Evolutionary conservation across 2,888 invertebrate species (phyloP), one percentile per base, ranked within the genome.

Genomic region (Sepiola atlantica): DNA sequence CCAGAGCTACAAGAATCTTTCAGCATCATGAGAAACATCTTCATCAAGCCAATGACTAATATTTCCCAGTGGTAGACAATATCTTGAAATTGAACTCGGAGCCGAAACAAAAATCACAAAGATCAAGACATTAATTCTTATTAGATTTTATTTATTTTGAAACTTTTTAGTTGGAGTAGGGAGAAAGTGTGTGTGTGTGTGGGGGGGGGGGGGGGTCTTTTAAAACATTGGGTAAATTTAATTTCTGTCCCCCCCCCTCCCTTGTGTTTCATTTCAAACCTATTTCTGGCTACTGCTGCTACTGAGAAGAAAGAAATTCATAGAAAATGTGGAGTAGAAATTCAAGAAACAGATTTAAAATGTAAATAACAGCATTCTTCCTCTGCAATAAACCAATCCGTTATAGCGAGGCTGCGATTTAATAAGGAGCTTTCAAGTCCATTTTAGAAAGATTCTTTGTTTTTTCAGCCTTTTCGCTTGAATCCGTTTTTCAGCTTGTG

Each of bases 81-180:
- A 77, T 77, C 77, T 77, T 77, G 77, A 77, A 77, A 77, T 77
- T 77, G 77, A 77, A 77, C n/a, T 77, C 3, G 32, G 16, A 77
- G 16, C n/a, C n/a, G 32, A 77, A 77, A 77, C 18, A 77, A 77
- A 45, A 77, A 77, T 77, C 77, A 77, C 20, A 61, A 77, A 77
- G n/a, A 77, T 77, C 77, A 77, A 77, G 32, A 77, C 77, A 77
- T 77, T 77, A 77, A 77, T 77, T 77, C 77, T 77, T 77, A 77
- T 77, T 77, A 77, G n/a, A 77, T n/a, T 77, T 77, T n/a, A 77
- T 77, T 77, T 77, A 77, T 77, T 77, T 77, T 77, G n/a, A 77
- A 77, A 77, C 77, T 77, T 77, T 77, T 77, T 77, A 77, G 77
- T 77, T n/a, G 3, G 14, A 45, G 45, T 45, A 8, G 8, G 45